Percentiles rank a stretch among this genome's conserved stretches.
phyloP scores from a whole-genome alignment of 2,888 invertebrate genomes.

The Ennomos quercinarius region DNA sequence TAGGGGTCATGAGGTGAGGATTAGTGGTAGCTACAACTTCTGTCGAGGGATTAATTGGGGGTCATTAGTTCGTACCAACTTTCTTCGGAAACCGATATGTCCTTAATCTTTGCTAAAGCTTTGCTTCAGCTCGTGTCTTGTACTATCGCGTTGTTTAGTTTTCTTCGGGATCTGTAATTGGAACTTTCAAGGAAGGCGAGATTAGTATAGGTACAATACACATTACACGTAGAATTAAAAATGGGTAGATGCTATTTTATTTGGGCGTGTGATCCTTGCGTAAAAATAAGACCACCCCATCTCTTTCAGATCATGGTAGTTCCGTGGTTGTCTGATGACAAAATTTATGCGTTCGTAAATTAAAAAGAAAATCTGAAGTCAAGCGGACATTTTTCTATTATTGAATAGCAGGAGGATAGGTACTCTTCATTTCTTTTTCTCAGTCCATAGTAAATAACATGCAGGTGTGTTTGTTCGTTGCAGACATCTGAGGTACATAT shows the following conservation, averaged over 20 bases:
- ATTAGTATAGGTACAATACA: too few relatives aligned
- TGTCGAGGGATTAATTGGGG: conserved; percentile 29
- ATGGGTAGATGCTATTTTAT: too few relatives aligned
- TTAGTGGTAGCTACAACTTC: conserved; percentile 26
- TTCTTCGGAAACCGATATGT: conserved; percentile 32
- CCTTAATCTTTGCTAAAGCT: conserved; percentile 33
- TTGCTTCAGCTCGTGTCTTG: conserved; percentile 1
- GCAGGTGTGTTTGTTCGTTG: conserved; percentile 21
- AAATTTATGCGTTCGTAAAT: too few relatives aligned
- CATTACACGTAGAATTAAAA: too few relatives aligned
- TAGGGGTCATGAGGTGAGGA: conserved; percentile 70
- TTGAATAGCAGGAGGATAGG: too few relatives aligned
- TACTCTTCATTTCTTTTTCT: not conserved
- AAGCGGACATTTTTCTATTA: too few relatives aligned
- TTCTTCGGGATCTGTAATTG: not conserved
- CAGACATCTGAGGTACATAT: conserved; percentile 68
- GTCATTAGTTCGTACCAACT: conserved; percentile 28
- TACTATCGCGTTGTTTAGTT: conserved; percentile 5
- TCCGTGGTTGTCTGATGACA: too few relatives aligned
- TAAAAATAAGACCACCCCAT: too few relatives aligned
- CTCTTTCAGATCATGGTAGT: too few relatives aligned
- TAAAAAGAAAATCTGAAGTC: too few relatives aligned
- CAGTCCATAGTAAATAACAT: conserved; percentile 1
- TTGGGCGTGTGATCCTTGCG: too few relatives aligned
- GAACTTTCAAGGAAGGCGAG: too few relatives aligned